Evolutionary conservation across 2,113 vertebrate genomes (phyloP).

Genomic region (Ceyx margarethae): DNA sequence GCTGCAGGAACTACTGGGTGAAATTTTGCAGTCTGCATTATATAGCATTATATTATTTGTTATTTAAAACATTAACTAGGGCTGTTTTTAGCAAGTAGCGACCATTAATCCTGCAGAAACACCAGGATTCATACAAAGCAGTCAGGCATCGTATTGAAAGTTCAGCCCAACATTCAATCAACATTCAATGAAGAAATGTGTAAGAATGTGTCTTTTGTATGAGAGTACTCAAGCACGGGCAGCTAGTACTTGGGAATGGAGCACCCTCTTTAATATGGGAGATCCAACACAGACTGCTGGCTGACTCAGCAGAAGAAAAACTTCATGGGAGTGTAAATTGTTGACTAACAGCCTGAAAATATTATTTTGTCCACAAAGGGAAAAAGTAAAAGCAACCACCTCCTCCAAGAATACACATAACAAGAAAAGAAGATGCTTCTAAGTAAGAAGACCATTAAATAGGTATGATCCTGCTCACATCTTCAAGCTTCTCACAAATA

Average conservation of each 20-base stretch:
- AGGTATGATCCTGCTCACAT: neutral
- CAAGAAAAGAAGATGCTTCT: neutral
- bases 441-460: neutral
- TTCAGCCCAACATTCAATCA: neutral
- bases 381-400: neutral
- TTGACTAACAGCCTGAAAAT: neutral
- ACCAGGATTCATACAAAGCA: neutral
- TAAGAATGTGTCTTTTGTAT: neutral
- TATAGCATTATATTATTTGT: neutral
- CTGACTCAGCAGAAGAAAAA: neutral
- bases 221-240: neutral
- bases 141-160: neutral
- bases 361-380: neutral
- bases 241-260: neutral
- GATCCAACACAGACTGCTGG: neutral
- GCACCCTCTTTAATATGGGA: neutral
- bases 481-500: constrained; percentile 23
- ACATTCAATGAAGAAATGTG: accelerated
- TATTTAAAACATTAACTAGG: neutral
- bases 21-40: neutral
- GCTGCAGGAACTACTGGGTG: neutral
- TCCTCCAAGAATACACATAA: neutral
- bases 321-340: accelerated
- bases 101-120: neutral
- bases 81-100: neutral